phyloP scores from a whole-genome alignment of 2,888 invertebrate genomes.

The Cryptophagus acutangulus region DNA sequence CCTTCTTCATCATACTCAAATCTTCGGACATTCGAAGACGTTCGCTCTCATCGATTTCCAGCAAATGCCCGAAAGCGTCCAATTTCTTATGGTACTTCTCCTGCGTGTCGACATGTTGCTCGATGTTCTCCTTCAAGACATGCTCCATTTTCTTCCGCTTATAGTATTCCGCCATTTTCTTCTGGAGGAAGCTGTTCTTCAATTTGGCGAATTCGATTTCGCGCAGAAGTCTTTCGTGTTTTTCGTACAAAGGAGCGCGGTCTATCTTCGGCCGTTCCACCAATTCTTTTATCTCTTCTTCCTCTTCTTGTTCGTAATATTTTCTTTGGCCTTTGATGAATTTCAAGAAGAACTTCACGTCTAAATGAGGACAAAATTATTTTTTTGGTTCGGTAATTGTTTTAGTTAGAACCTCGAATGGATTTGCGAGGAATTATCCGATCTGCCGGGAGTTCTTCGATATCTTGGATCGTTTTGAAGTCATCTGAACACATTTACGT shows the following conservation, averaged over 20 bases:
- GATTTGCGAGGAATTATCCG: no score
- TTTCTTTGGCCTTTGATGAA: no score
- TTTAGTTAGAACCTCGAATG: no score
- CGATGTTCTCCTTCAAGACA: background rate
- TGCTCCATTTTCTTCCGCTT: conserved; percentile 4
- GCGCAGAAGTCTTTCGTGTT: background rate
- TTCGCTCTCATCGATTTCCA: background rate
- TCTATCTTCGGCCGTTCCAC: no score
- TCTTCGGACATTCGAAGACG: background rate
- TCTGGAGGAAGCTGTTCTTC: background rate
- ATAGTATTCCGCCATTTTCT: background rate
- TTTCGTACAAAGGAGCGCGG: background rate
- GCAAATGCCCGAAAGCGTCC: background rate
- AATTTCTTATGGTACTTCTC: background rate
- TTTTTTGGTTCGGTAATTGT: no score
- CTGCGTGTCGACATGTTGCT: background rate
- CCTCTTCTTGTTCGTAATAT: no score
- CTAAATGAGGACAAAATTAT: no score
- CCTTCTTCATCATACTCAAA: background rate
- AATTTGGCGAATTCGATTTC: background rate
- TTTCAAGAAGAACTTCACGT: no score
- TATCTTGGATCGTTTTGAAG: no score
- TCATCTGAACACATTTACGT: no score
- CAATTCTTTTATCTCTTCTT: background rate
- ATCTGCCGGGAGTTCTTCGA: no score